Base-by-base conservation (phyloP, 2,888 invertebrate species). In the Lysandra bellargus region DNA sequence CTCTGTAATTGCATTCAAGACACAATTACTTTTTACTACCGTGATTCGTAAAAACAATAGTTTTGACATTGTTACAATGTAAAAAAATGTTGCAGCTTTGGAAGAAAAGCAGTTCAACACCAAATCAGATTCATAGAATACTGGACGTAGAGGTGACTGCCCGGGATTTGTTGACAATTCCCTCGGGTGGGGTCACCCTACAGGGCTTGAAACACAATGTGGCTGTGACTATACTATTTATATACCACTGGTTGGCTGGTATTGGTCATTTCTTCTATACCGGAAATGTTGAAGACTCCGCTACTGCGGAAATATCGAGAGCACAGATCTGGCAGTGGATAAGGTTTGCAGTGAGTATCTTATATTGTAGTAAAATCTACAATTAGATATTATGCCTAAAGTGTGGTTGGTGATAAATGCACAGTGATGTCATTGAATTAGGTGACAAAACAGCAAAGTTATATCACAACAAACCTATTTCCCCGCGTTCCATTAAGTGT, bases 301-400 rank as follows among this genome's bases (percentile, higher is more conserved):
- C 97, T 4, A 97, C 97, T 0, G 97, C 97, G 1, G 97, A 97
- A 88, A 97, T 97, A 85, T 96, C 96, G 0, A 92, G 97, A 78
- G 95, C 95, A 44, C 97, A 97, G 89, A 94, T 97, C 80, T 97
- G 97, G 97, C 97, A 97, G 87, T 97, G 97, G 96, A 95, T 96
- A 80, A 90, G 95, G 80, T 96, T 96, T 86, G 88, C 93, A 84
- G 96, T 96, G 85, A 89, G 90, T 61, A 78, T 78, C 53, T 79
- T 49, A 37, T 3, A 3, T 78, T 61, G 17, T 14, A 49, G 2
- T n/a, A 72, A 9, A 17, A 57, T 53, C 9, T 57, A 57, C 53
- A 53, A 14, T 4, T 3, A 53, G 14, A 53, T 17, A 53, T 49
- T 1, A 49, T 17, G 53, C 53, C 4, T 53, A 49, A 2, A 9